Conservation (phyloP, 2,113 vertebrate genomes). For the Barnardius zonarius region DNA sequence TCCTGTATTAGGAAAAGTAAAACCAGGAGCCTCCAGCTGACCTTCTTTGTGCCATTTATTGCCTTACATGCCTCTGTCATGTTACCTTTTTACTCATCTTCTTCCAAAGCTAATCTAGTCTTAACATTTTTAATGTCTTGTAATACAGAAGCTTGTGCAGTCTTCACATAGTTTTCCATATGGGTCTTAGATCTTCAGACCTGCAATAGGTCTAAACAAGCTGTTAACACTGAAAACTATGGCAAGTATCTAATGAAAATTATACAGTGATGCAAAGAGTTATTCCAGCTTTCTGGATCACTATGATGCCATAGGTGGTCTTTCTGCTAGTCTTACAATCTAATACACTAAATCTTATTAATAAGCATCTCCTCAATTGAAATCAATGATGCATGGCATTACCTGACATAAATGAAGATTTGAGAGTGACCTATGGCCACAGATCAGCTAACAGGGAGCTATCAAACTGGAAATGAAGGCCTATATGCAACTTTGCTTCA, state of each 20-base stretch:
- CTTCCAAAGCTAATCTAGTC: not conserved
- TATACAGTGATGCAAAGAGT: not conserved
- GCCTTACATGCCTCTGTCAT: not conserved
- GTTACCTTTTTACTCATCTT: not conserved
- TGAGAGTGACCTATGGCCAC: not conserved
- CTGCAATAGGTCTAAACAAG: not conserved
- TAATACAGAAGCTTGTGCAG: not conserved
- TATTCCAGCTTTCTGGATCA: not conserved
- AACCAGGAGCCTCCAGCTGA: not conserved
- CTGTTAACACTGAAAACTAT: not conserved
- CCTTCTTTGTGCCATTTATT: not conserved
- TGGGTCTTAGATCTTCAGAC: not conserved
- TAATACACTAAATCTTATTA: not conserved
- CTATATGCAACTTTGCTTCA: not conserved
- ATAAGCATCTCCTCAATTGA: not conserved
- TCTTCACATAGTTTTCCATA: not conserved
- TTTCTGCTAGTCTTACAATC: not conserved
- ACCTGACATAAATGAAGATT: not conserved
- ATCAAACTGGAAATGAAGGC: not conserved
- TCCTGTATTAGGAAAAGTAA: not conserved
- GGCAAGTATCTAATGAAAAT: not conserved
- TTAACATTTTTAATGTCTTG: not conserved
- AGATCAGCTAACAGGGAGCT: not conserved
- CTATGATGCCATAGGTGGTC: not conserved
- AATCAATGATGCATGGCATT: not conserved